phyloP scores from a whole-genome alignment of 1,140 invertebrate genomes.

The Saxidomus purpurata region DNA sequence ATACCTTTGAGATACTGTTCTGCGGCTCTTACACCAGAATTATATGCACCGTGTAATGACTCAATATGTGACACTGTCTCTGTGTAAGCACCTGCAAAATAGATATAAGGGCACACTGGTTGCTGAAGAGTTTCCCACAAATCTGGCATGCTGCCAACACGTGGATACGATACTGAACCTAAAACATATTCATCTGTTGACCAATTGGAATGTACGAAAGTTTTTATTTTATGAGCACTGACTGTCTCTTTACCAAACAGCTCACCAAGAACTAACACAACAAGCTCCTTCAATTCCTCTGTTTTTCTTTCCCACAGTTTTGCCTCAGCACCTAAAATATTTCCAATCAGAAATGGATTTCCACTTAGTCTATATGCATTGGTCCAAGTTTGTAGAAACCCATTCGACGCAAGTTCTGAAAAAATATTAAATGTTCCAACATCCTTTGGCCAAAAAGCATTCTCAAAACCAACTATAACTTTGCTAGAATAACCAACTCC shows the following conservation, averaged over 20 bases:
- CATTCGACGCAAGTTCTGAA: slow-evolving; percentile 59
- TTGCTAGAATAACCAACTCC: slow-evolving; percentile 67
- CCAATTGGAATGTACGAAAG: slow-evolving; percentile 72
- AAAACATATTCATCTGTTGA: slow-evolving; percentile 66
- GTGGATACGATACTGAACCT: slow-evolving; percentile 72
- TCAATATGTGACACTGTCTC: slow-evolving; percentile 67
- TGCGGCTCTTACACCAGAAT: slow-evolving; percentile 74
- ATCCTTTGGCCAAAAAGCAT: slow-evolving; percentile 78
- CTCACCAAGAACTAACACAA: slow-evolving; percentile 63
- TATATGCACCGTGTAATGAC: slow-evolving; percentile 76
- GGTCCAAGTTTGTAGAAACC: slow-evolving; percentile 74
- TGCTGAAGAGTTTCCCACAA: slow-evolving; percentile 70
- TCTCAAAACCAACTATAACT: slow-evolving; percentile 76
- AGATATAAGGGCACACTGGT: slow-evolving; percentile 76
- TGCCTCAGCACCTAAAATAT: slow-evolving; percentile 69
- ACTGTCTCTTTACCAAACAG: slow-evolving; percentile 74
- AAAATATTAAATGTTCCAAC: slow-evolving; percentile 66
- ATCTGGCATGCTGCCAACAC: slow-evolving; percentile 69
- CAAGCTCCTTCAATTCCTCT: slow-evolving; percentile 68
- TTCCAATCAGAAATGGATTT: slow-evolving; percentile 65
- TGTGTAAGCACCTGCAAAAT: slow-evolving; percentile 80
- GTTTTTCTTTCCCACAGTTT: slow-evolving; percentile 68
- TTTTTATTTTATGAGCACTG: slow-evolving; percentile 62
- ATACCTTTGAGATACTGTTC: slow-evolving; percentile 69
- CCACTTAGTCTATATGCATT: slow-evolving; percentile 72